phyloP scores from a whole-genome alignment of 2,113 vertebrate genomes.

The Boleophthalmus pectinirostris region DNA sequence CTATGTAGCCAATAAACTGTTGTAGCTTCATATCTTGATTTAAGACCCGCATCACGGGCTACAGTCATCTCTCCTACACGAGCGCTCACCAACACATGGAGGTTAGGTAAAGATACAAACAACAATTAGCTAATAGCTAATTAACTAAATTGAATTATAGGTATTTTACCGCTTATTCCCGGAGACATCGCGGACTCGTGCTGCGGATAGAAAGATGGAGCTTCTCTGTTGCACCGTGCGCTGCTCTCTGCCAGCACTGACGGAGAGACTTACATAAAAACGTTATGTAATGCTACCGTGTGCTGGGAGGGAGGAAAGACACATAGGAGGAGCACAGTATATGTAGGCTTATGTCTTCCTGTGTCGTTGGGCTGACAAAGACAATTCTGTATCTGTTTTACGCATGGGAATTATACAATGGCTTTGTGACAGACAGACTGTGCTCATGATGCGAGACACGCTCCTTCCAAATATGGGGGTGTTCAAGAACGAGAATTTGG shows the following conservation, averaged over 20 bases:
- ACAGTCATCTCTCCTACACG: neutral
- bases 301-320: neutral
- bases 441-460: no score
- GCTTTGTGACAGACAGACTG: no score
- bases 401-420: neutral
- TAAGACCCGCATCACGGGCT: neutral
- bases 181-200: slow-evolving; percentile 19
- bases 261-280: neutral
- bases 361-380: neutral
- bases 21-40: neutral
- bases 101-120: neutral
- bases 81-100: no score
- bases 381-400: neutral
- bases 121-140: neutral
- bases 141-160: no score
- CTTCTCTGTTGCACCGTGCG: neutral
- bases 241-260: neutral
- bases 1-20: neutral
- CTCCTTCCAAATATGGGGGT: no score
- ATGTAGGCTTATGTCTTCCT: neutral
- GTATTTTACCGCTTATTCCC: slow-evolving; percentile 27
- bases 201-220: neutral
- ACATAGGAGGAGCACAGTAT: no score
- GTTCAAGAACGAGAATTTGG: no score
- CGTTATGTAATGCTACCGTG: neutral